Evolutionary conservation across 2,888 invertebrate genomes (phyloP).

Genomic region (Anthrax anthrax): DNA sequence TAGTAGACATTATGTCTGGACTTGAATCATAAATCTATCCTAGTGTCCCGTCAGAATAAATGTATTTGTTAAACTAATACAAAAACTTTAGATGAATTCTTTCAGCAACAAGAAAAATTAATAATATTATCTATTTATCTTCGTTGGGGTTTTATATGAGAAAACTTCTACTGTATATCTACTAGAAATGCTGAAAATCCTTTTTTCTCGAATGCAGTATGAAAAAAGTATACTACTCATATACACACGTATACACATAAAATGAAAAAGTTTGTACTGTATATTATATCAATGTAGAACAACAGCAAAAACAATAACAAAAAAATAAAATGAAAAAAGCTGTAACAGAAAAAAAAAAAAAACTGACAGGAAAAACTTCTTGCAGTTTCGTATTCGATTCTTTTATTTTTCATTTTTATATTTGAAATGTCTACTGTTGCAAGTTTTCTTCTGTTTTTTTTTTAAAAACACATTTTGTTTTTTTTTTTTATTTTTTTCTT

Average conservation of each 20-base stretch:
- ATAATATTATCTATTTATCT: slow-evolving; percentile 20
- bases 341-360: background rate
- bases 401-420: background rate
- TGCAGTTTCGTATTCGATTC: background rate
- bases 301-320: background rate
- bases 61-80: slow-evolving; percentile 20
- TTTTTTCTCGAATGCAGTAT: background rate
- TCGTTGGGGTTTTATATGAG: slow-evolving; percentile 17
- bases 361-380: background rate
- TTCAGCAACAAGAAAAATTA: slow-evolving; percentile 19
- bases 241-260: too few species aligned
- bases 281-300: too few species aligned
- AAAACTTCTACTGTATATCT: slow-evolving; percentile 11
- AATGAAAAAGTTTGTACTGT: background rate
- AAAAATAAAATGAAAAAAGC: background rate
- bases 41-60: slow-evolving; percentile 16
- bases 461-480: too few species aligned
- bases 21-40: slow-evolving; percentile 27
- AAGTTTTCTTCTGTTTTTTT: background rate
- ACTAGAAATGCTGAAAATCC: background rate
- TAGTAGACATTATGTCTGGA: slow-evolving; percentile 30
- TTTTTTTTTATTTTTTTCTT: background rate
- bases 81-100: slow-evolving; percentile 20
- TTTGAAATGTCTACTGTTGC: background rate
- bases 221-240: background rate